Evolutionary conservation across 2,888 invertebrate genomes (phyloP).

Genomic region (Polydrusus tereticollis): DNA sequence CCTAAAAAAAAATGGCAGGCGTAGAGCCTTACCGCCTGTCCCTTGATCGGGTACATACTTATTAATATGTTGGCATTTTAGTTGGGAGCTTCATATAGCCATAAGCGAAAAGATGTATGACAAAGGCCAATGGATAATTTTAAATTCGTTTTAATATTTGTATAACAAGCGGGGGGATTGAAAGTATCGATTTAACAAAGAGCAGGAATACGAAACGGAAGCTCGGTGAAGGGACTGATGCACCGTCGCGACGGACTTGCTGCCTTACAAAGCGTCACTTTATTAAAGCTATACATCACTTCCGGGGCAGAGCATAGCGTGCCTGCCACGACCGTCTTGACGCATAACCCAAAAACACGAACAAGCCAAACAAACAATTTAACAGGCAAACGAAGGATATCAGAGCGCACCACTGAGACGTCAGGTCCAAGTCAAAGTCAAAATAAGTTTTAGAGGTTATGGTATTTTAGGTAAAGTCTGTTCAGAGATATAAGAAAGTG

Average conservation of each 20-base stretch:
- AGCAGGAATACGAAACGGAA: conserved; percentile 21
- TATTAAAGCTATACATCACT: conserved; percentile 39
- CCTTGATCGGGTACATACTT: too few relatives aligned
- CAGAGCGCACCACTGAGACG: too few relatives aligned
- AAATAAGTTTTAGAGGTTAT: too few relatives aligned
- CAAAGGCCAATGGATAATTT: not conserved
- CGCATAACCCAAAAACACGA: conserved; percentile 23
- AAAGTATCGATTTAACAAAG: conserved; percentile 31
- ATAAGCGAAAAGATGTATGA: not conserved
- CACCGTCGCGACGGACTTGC: conserved; percentile 13
- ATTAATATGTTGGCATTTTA: too few relatives aligned
- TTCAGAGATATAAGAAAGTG: too few relatives aligned
- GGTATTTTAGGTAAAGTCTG: too few relatives aligned
- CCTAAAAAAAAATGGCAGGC: too few relatives aligned
- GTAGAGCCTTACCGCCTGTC: too few relatives aligned
- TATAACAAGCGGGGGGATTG: not conserved
- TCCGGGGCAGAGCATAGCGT: conserved; percentile 32
- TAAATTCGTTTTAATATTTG: not conserved
- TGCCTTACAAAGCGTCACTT: conserved; percentile 31
- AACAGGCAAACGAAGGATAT: too few relatives aligned
- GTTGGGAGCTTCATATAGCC: too few relatives aligned
- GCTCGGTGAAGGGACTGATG: conserved; percentile 13
- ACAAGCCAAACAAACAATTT: conserved; percentile 18
- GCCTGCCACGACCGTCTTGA: conserved; percentile 25
- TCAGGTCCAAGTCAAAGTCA: too few relatives aligned